Percentiles rank a stretch among this genome's conserved stretches.
phyloP scores from a whole-genome alignment of 2,797 vertebrate genomes.

The Sebastes melanostomus region DNA sequence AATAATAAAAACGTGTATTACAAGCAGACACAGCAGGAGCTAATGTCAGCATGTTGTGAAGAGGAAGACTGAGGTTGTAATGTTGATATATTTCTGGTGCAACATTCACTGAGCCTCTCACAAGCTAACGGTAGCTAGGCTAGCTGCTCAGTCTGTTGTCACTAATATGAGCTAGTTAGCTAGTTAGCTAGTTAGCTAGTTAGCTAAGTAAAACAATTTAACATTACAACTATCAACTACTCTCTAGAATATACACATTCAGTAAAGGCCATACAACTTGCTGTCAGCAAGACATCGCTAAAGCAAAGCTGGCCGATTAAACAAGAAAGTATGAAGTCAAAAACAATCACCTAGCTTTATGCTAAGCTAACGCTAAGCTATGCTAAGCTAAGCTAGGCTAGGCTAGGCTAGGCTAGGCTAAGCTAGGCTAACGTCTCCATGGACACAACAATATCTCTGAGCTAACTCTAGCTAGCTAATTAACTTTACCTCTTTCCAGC shows the following conservation, averaged over 20 bases:
- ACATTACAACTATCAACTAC: not conserved
- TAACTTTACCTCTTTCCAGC: constrained; percentile 90
- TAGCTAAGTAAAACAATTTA: not conserved
- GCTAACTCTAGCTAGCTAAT: constrained; percentile 66
- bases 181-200: not conserved
- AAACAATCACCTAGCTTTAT: not conserved
- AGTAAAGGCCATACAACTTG: not conserved
- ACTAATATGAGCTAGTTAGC: constrained; percentile 20
- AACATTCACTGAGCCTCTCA: no score
- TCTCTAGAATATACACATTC: not conserved
- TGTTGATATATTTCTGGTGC: not conserved
- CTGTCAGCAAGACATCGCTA: rapidly evolving
- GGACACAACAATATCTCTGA: constrained; percentile 58
- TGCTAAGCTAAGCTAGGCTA: rapidly evolving
- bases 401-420: not conserved
- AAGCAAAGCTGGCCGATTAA: not conserved
- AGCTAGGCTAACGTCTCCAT: not conserved
- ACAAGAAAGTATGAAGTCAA: not conserved
- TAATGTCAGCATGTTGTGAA: no score
- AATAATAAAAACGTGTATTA: no score
- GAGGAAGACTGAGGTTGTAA: not conserved
- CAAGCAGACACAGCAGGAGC: no score
- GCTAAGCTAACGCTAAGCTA: constrained; percentile 17
- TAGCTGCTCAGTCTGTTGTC: constrained; percentile 1
- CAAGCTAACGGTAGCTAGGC: no score